Conservation (phyloP, 1,140 invertebrate genomes). For the Sinella curviseta region DNA sequence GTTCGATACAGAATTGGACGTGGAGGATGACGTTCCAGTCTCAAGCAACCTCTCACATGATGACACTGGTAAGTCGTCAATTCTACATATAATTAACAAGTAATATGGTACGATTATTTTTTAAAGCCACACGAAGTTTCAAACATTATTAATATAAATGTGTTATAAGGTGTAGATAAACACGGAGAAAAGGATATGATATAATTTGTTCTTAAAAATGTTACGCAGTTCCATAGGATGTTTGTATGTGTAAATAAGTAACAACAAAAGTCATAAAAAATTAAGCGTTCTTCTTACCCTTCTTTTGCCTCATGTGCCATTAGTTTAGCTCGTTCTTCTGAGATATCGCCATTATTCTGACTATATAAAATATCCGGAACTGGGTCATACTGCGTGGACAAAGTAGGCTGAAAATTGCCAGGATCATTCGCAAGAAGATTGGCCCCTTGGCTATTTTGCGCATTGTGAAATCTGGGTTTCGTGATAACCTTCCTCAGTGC, state of each 20-base stretch:
- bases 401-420: slow-evolving; percentile 17
- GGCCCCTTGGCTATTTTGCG: slow-evolving; percentile 29
- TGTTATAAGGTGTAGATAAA: too few species aligned
- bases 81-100: slow-evolving; percentile 22
- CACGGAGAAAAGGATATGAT: too few species aligned
- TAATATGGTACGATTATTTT: too few species aligned
- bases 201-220: too few species aligned
- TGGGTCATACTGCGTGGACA: slow-evolving; percentile 35
- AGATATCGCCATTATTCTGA: slow-evolving; percentile 29
- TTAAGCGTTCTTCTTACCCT: slow-evolving; percentile 29
- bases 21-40: slow-evolving; percentile 30
- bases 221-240: too few species aligned
- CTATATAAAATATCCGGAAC: slow-evolving; percentile 29
- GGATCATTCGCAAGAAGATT: slow-evolving; percentile 33
- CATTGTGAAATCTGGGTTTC: slow-evolving; percentile 31
- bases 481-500: slow-evolving; percentile 34
- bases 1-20: slow-evolving; percentile 11
- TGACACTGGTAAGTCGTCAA: slow-evolving; percentile 31
- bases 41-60: slow-evolving; percentile 33
- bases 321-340: slow-evolving; percentile 36
- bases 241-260: too few species aligned
- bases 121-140: too few species aligned
- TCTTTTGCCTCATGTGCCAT: slow-evolving; percentile 41
- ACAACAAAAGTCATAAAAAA: background rate
- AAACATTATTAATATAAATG: too few species aligned